These are phyloP conservation scores for Columba janthina DNA, from an alignment of 2,113 vertebrate genomes.

Conservation along the genomic window DNA sequence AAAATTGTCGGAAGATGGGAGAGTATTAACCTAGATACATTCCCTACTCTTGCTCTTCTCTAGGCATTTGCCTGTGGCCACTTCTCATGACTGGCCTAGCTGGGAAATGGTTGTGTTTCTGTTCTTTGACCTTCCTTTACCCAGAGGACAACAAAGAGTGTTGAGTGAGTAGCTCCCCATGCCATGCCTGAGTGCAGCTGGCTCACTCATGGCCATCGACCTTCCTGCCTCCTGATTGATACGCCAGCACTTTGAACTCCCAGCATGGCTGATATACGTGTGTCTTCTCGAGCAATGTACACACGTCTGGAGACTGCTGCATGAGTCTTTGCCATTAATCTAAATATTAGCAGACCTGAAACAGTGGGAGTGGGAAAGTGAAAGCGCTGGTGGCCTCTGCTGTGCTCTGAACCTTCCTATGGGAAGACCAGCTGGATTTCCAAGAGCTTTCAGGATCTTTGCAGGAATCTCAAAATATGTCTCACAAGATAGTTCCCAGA, in stretches of 20 bases:
- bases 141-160: background rate
- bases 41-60: background rate
- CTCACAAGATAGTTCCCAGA: constrained; percentile 14
- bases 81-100: background rate
- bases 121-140: background rate
- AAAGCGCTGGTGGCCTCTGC: background rate
- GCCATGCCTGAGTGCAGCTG: accelerated
- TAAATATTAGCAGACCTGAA: background rate
- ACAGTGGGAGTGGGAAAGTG: accelerated
- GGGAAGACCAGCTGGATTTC: background rate
- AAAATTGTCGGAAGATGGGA: background rate
- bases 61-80: background rate
- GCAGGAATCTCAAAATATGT: background rate
- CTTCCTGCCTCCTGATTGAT: background rate
- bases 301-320: accelerated
- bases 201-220: accelerated
- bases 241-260: accelerated
- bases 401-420: background rate
- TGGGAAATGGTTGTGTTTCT: background rate
- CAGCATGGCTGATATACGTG: accelerated
- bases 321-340: background rate
- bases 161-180: background rate
- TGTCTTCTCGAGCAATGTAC: accelerated
- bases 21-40: background rate
- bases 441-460: background rate